phyloP scores from a whole-genome alignment of 1,140 invertebrate genomes.

The Halesus radiatus region DNA sequence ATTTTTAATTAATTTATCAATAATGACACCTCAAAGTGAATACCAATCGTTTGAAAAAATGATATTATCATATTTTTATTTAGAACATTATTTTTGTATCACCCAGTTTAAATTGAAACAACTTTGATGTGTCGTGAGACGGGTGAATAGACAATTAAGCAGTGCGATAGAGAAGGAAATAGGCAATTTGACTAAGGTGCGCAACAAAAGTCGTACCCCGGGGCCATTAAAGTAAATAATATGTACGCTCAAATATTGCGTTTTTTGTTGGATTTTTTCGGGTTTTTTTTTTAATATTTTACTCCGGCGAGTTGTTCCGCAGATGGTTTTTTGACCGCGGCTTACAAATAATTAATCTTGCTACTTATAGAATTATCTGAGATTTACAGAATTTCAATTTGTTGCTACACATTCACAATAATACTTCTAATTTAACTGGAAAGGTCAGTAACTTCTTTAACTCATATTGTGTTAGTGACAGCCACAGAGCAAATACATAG shows the following conservation, averaged over 20 bases:
- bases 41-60: too few species aligned
- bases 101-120: background rate
- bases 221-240: slow-evolving; percentile 31
- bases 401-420: background rate
- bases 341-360: background rate
- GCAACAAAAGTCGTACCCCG: slow-evolving; percentile 17
- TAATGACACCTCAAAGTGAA: too few species aligned
- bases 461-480: background rate
- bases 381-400: background rate
- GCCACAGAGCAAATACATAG: too few species aligned
- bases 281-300: slow-evolving; percentile 25
- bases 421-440: background rate
- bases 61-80: too few species aligned
- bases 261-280: slow-evolving; percentile 14
- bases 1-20: too few species aligned
- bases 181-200: slow-evolving; percentile 25
- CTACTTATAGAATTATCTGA: background rate
- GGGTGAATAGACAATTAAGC: background rate
- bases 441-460: background rate
- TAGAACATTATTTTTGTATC: background rate
- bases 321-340: slow-evolving; percentile 1
- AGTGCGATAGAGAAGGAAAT: background rate
- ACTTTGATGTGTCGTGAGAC: background rate
- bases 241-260: slow-evolving; percentile 32
- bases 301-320: slow-evolving; percentile 10